These are phyloP conservation scores for Odocoileus virginianus DNA, from an alignment of 2,113 vertebrate genomes.

Conservation along the genomic window DNA sequence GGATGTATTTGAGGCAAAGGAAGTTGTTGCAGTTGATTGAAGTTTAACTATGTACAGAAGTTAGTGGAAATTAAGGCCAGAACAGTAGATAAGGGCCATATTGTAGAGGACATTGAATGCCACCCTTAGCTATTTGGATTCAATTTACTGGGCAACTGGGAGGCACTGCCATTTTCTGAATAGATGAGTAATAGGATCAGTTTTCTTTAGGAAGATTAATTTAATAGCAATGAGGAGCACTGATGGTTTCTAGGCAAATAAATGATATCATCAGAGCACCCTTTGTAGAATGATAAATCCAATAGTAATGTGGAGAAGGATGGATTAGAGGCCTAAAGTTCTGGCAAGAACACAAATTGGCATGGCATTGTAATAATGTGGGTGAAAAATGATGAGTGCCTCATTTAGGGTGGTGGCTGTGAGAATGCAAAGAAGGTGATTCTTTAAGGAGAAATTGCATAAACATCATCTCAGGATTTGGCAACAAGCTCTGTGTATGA, in stretches of 20 bases:
- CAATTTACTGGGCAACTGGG: background rate
- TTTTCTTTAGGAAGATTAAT: slow-evolving; percentile 43
- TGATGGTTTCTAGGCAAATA: background rate
- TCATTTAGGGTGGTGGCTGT: background rate
- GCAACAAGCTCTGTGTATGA: background rate
- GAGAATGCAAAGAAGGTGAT: background rate
- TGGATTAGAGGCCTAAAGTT: background rate
- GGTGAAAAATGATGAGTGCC: background rate
- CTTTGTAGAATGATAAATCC: slow-evolving; percentile 15
- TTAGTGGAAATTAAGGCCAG: background rate
- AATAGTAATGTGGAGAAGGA: background rate
- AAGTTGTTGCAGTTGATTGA: background rate
- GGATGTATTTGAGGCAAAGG: background rate
- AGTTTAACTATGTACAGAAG: background rate
- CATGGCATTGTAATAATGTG: background rate
- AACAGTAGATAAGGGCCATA: background rate
- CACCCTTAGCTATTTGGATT: background rate
- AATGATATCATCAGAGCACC: background rate
- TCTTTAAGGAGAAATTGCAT: background rate
- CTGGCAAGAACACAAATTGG: background rate
- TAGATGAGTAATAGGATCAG: background rate
- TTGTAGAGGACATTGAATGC: background rate
- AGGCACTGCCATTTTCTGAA: slow-evolving; percentile 28
- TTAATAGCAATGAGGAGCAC: background rate
- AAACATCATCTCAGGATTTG: background rate